Evolutionary conservation across 2,113 vertebrate species (phyloP).

Genomic region (Fregata magnificens): DNA sequence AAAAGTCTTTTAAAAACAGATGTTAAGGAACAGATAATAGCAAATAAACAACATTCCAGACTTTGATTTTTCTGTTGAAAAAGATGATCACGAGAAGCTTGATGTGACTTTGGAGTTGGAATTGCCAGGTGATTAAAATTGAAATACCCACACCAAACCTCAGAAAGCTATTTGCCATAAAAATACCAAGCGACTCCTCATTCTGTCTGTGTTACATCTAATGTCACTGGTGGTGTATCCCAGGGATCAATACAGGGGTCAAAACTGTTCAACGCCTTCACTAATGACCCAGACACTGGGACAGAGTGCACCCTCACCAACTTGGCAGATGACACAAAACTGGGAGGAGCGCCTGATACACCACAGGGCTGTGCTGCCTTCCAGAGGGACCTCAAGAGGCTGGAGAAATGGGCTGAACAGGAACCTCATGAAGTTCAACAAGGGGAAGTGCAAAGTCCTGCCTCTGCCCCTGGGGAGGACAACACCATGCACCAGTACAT

Average conservation of each 20-base stretch:
- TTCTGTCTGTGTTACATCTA: not conserved
- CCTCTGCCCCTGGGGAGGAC: not conserved
- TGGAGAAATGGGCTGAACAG: not conserved
- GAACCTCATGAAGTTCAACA: not conserved
- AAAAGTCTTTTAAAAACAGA: not conserved
- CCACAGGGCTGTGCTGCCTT: not conserved
- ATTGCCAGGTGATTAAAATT: not conserved
- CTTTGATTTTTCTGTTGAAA: not conserved
- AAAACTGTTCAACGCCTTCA: not conserved
- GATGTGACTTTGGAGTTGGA: not conserved
- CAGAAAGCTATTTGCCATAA: not conserved
- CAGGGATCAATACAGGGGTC: too few relatives aligned
- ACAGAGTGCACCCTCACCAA: not conserved
- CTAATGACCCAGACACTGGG: not conserved
- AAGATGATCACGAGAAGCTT: not conserved
- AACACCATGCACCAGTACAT: too few relatives aligned
- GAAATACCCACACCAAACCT: not conserved
- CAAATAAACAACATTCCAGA: not conserved
- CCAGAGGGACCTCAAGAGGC: not conserved
- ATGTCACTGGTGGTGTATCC: not conserved
- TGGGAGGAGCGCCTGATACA: not conserved
- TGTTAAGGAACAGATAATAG: not conserved
- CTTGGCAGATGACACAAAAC: not conserved
- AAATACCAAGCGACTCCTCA: not conserved
- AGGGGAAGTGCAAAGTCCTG: not conserved